Evolutionary conservation across 2,888 invertebrate genomes (phyloP), one percentile per base, ranked within the genome.

Genomic region (Strigamia transsilvanica): DNA sequence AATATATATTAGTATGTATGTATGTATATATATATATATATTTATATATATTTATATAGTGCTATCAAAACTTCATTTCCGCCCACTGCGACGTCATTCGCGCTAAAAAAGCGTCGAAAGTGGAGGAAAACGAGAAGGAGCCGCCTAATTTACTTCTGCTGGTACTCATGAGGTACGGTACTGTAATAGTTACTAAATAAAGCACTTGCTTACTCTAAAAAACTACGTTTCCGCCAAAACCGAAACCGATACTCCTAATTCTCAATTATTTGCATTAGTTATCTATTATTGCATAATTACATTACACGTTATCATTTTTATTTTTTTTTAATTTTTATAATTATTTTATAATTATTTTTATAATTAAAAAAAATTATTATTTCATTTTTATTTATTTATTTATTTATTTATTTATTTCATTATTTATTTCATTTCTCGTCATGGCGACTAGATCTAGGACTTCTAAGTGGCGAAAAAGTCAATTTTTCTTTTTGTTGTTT

Each of bases 11-110:
- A n/a, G 21, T 13, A 41, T 81, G 27, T 81, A 41, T 81, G 27
- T 81, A 61, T 81, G 15, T 81, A n/a, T 23, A 61, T n/a, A 61
- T 81, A 81, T 81, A 73, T 73, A 66, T 34, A 61, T 27, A 46
- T 81, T 5, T 34, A 66, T 73, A 81, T 81, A 73, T 81, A 81
- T 81, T 34, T 81, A 34, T 81, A 81, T 80, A 81, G 81, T 81
- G 81, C 81, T 81, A 81, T 81, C 81, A 81, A 81, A 81, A 81
- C 41, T 41, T 81, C n/a, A 73, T 46, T n/a, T n/a, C 66, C 66
- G 23, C 51, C 73, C 81, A 66, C 73, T 38, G 6, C 41, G 41
- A 80, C 18, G 3, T 34, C 34, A 5, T 34, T 34, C 34, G 41
- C 38, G 38, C 51, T 56, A 80, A 51, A 32, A 56, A 61, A 9